Percentiles rank a stretch among this genome's conserved stretches.
These are phyloP conservation scores for Marmota flaviventris DNA, from an alignment of 2,113 vertebrate species.

Conservation along the genomic window DNA sequence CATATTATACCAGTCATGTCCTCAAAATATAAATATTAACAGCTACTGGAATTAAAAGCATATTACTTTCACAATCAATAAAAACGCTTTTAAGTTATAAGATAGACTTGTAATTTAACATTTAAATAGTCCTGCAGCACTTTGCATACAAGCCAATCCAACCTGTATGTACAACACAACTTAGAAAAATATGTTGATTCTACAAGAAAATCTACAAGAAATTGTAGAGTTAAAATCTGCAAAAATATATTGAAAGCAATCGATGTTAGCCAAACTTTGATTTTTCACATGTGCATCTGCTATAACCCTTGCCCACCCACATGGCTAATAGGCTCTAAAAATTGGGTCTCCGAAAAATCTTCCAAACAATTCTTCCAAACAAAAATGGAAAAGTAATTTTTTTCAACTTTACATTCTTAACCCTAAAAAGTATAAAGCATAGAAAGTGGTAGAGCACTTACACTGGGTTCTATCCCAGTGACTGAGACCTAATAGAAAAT, in stretches of 20 bases:
- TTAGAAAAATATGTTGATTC: not conserved
- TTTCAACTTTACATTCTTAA: conserved; percentile 38
- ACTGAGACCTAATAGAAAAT: conserved; percentile 3
- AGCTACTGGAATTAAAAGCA: not conserved
- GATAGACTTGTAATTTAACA: conserved; percentile 36
- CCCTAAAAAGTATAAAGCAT: not conserved
- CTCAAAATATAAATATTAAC: not conserved
- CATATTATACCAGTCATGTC: not conserved
- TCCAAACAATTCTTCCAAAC: not conserved
- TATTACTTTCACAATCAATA: conserved; percentile 19
- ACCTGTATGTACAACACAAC: not conserved
- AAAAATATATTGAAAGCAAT: conserved; percentile 47
- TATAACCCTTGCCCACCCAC: not conserved
- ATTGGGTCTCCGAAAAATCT: not conserved
- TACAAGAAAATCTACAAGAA: not conserved
- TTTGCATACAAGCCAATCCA: not conserved
- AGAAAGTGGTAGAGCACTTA: not conserved
- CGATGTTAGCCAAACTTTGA: not conserved
- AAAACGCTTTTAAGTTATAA: conserved; percentile 43
- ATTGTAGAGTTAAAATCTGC: not conserved
- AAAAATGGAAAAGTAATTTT: not conserved
- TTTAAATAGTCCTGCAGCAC: not conserved
- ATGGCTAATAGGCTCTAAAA: not conserved
- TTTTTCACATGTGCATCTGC: not conserved
- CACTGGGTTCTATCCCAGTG: not conserved